These are phyloP conservation scores for Pogonomyrmex barbatus DNA, from an alignment of 1,140 invertebrate genomes.

Conservation along the genomic window DNA sequence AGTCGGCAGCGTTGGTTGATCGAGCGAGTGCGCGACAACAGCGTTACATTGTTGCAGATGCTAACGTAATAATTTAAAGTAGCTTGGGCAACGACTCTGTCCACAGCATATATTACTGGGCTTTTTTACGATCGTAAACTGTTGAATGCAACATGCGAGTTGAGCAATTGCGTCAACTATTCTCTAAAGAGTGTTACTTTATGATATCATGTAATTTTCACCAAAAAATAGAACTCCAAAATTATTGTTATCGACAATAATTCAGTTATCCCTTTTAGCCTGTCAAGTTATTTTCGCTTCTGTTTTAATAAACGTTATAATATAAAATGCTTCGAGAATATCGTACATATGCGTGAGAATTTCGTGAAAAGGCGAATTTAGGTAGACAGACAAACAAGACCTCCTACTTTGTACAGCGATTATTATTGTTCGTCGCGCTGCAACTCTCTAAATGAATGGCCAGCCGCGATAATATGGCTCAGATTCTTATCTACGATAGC, in stretches of 20 bases:
- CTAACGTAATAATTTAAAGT: conserved; percentile 44
- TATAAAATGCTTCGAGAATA: background rate
- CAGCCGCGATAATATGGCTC: conserved; percentile 48
- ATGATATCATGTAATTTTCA: background rate
- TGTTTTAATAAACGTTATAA: background rate
- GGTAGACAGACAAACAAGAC: background rate
- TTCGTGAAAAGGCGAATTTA: background rate
- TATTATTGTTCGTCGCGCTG: conserved; percentile 38
- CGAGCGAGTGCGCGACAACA: conserved; percentile 29
- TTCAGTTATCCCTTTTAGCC: background rate
- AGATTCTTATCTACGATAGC: conserved; percentile 73
- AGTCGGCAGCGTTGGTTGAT: conserved; percentile 12
- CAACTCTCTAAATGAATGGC: conserved; percentile 34
- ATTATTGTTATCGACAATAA: background rate
- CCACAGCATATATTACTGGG: background rate
- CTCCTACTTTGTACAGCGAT: conserved; percentile 6
- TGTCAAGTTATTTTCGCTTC: background rate
- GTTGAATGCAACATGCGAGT: background rate
- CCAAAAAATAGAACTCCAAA: background rate
- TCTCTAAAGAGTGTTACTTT: background rate
- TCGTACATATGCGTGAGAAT: background rate
- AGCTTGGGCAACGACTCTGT: conserved; percentile 26
- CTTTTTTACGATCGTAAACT: conserved; percentile 15
- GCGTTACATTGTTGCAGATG: conserved; percentile 41
- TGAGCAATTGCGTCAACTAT: conserved; percentile 4